Conservation (phyloP, 2,888 invertebrate species). For the Monochamus alternatus region DNA sequence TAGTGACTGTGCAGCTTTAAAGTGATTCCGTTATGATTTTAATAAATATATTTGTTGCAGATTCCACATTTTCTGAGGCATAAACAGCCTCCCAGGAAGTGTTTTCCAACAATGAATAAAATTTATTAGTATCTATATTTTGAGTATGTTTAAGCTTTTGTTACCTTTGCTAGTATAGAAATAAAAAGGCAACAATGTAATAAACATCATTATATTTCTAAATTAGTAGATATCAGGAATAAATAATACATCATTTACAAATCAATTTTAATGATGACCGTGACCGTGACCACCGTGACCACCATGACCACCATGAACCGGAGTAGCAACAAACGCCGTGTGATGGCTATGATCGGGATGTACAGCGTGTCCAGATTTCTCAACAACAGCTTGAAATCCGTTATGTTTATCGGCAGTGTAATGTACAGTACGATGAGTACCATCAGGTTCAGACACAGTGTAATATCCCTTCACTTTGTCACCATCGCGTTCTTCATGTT, state of each 20-base stretch:
- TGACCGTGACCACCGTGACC: neutral
- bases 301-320: neutral
- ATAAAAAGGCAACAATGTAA: too few relatives aligned
- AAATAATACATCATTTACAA: neutral
- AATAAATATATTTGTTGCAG: too few relatives aligned
- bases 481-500: constrained; percentile 73
- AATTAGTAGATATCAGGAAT: constrained; percentile 1
- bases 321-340: neutral
- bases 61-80: too few relatives aligned
- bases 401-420: constrained; percentile 74
- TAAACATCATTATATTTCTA: neutral
- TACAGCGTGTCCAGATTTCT: constrained; percentile 72
- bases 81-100: too few relatives aligned
- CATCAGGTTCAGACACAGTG: constrained; percentile 73
- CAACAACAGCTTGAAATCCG: constrained; percentile 68
- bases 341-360: constrained; percentile 65
- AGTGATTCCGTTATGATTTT: too few relatives aligned
- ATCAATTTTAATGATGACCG: constrained; percentile 12
- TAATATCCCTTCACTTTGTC: constrained; percentile 72
- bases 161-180: too few relatives aligned
- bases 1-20: too few relatives aligned
- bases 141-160: too few relatives aligned
- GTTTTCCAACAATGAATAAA: too few relatives aligned
- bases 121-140: too few relatives aligned
- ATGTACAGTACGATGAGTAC: constrained; percentile 73